Evolutionary conservation across 2,888 invertebrate genomes (phyloP).

Genomic region (Sthenelais limicola): DNA sequence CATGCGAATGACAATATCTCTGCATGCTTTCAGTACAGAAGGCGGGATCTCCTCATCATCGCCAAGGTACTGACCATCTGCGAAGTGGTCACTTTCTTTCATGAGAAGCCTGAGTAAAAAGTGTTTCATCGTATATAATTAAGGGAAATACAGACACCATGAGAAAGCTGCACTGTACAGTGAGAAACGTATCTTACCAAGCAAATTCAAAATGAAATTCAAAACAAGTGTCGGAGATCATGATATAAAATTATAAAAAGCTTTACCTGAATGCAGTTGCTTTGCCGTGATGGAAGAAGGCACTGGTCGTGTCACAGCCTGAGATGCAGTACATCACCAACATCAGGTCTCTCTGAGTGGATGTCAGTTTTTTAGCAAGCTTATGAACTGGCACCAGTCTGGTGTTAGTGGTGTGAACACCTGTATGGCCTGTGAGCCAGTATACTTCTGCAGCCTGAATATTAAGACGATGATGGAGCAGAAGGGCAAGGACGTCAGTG

Average conservation of each 20-base stretch:
- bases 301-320: slow-evolving; percentile 28
- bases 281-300: slow-evolving; percentile 14
- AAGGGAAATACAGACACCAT: too few species aligned
- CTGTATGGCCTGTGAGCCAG: slow-evolving; percentile 4
- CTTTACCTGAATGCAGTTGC: background rate
- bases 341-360: background rate
- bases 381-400: slow-evolving; percentile 20
- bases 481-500: slow-evolving; percentile 21
- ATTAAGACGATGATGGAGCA: slow-evolving; percentile 3
- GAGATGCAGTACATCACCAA: slow-evolving; percentile 18
- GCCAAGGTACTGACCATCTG: too few species aligned
- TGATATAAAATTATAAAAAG: background rate
- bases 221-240: too few species aligned
- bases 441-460: slow-evolving; percentile 1
- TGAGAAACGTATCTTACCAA: too few species aligned
- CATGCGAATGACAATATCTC: background rate
- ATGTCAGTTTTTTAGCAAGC: background rate
- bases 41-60: too few species aligned
- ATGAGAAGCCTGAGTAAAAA: too few species aligned
- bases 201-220: too few species aligned
- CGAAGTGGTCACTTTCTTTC: too few species aligned
- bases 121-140: too few species aligned
- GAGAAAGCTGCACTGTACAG: too few species aligned
- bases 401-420: background rate
- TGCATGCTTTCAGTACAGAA: too few species aligned